Evolutionary conservation across 2,888 invertebrate species (phyloP).

Genomic region (Lottia scabra): DNA sequence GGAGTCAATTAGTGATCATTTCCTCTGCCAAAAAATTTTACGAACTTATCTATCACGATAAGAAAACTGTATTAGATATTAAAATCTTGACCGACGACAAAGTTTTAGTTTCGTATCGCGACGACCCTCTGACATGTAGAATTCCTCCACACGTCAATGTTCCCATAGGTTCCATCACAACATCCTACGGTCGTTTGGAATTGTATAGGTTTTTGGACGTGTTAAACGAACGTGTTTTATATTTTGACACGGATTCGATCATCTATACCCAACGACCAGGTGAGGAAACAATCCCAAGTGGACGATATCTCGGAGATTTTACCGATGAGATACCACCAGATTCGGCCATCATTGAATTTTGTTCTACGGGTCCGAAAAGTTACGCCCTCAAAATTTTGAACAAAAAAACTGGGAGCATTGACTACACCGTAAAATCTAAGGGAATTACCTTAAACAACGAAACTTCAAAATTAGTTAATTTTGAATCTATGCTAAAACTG

Average conservation of each 20-base stretch:
- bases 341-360: constrained; percentile 45
- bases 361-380: too few relatives aligned
- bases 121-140: too few relatives aligned
- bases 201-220: constrained; percentile 58
- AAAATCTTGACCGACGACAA: background rate
- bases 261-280: constrained; percentile 43
- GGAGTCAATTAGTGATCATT: background rate
- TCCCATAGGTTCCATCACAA: constrained; percentile 63
- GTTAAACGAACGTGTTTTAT: constrained; percentile 54
- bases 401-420: too few relatives aligned
- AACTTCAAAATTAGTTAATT: too few relatives aligned
- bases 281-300: constrained; percentile 12
- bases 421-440: too few relatives aligned
- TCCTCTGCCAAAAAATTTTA: background rate
- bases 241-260: constrained; percentile 66
- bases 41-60: background rate
- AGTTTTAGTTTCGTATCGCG: background rate
- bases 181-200: constrained; percentile 58
- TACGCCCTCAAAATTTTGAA: too few relatives aligned
- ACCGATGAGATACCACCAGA: constrained; percentile 35
- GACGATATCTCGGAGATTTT: constrained; percentile 29
- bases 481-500: too few relatives aligned
- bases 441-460: too few relatives aligned
- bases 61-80: background rate
- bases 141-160: background rate